phyloP scores from a whole-genome alignment of 2,797 vertebrate species.

The Pangasius djambal region DNA sequence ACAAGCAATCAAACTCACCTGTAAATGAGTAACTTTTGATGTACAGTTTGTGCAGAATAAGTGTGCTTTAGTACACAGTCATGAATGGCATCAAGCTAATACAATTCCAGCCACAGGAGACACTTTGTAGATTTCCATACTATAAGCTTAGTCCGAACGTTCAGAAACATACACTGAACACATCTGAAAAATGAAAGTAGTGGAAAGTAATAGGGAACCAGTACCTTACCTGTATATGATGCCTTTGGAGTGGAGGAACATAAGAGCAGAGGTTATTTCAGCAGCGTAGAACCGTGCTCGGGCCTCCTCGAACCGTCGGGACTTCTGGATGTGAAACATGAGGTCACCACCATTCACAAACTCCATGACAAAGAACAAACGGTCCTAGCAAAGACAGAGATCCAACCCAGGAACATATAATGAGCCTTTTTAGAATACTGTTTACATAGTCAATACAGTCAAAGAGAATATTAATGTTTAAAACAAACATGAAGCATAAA shows the following conservation, averaged over 20 bases:
- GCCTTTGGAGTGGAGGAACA: constrained; percentile 93
- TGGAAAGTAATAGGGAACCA: neutral
- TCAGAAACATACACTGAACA: neutral
- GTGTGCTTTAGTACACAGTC: neutral
- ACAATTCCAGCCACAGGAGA: neutral
- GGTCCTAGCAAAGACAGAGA: constrained; percentile 68
- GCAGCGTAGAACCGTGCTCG: constrained; percentile 93
- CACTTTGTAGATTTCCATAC: neutral
- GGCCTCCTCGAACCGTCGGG: constrained; percentile 90
- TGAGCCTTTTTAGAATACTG: neutral
- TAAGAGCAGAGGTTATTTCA: constrained; percentile 95
- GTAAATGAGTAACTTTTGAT: neutral
- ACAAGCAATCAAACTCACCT: neutral
- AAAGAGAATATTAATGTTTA: neutral
- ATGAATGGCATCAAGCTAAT: neutral
- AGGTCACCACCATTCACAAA: constrained; percentile 97
- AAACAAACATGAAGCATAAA: neutral
- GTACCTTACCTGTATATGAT: constrained; percentile 91
- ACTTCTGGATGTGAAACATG: constrained; percentile 99
- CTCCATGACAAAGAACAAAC: constrained; percentile 99
- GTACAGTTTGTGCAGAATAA: neutral
- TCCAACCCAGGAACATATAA: neutral
- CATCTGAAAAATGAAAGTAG: neutral
- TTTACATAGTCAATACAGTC: neutral
- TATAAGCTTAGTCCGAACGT: neutral